Conservation (phyloP, 2,797 vertebrate genomes). For the Miichthys miiuy region DNA sequence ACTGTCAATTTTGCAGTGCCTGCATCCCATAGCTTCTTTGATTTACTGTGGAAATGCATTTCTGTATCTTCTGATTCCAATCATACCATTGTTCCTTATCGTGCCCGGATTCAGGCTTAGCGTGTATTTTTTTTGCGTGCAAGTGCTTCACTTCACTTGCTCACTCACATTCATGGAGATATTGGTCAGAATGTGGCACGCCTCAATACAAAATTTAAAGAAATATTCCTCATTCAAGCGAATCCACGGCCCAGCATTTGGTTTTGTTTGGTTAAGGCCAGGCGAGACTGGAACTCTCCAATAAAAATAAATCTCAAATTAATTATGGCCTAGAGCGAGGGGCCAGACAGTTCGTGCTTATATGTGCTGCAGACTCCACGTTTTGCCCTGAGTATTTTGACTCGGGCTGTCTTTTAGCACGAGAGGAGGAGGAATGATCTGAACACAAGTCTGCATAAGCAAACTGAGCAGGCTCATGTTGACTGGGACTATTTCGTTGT, state of each 20-base stretch:
- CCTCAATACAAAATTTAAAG: conserved; percentile 89
- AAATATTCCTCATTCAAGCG: conserved; percentile 93
- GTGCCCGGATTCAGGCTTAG: conserved; percentile 1
- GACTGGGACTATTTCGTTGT: conserved; percentile 44
- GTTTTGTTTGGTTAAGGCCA: conserved; percentile 99
- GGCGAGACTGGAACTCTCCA: conserved; percentile 96
- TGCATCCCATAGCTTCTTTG: conserved; percentile 12
- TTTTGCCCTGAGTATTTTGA: conserved; percentile 85
- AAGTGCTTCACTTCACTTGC: conserved; percentile 31
- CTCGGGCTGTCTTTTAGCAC: conserved; percentile 70
- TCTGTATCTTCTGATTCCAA: conserved; percentile 39
- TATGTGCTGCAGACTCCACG: conserved; percentile 87
- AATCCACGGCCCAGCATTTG: conserved; percentile 91
- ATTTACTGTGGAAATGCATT: conserved; percentile 34
- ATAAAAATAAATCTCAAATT: conserved; percentile 99
- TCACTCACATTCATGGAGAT: conserved; percentile 52
- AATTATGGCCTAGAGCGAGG: conserved; percentile 98
- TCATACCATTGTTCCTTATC: conserved; percentile 3
- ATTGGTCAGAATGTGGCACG: conserved; percentile 89
- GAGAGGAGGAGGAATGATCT: conserved; percentile 80
- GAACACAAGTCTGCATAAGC: conserved; percentile 71
- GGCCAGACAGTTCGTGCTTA: conserved; percentile 94
- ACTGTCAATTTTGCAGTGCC: conserved; percentile 18
- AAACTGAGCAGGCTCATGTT: conserved; percentile 52
- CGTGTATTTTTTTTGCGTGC: conserved; percentile 51